A percentile compares a stretch with the other conserved stretches of the same genome.
Evolutionary conservation across 2,888 invertebrate genomes (phyloP).

Genomic region (Andrena hattorfiana): DNA sequence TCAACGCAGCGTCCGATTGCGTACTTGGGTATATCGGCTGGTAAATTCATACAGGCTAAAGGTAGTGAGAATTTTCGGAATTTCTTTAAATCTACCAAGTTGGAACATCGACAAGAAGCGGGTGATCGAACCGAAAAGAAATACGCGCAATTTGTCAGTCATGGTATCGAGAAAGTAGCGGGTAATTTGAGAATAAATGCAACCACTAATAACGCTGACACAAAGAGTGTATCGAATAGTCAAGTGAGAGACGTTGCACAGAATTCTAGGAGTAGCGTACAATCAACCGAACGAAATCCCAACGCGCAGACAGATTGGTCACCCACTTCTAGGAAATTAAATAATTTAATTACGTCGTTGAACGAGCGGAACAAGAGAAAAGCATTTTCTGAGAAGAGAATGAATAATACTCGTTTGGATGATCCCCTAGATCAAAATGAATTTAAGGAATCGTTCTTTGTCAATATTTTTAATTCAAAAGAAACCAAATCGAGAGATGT

Average conservation of each 20-base stretch:
- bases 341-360: conserved; percentile 71
- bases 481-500: conserved; percentile 8
- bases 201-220: neutral
- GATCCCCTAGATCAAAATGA: conserved; percentile 62
- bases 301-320: conserved; percentile 40
- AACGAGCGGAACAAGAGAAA: conserved; percentile 47
- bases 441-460: conserved; percentile 81
- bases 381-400: conserved; percentile 15
- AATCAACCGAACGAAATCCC: conserved; percentile 16
- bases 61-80: conserved; percentile 78
- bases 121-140: conserved; percentile 59
- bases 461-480: conserved; percentile 77
- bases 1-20: conserved; percentile 85
- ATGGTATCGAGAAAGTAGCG: neutral
- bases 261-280: conserved; percentile 1
- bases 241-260: conserved; percentile 4
- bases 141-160: no score
- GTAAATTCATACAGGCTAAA: conserved; percentile 83
- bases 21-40: conserved; percentile 86
- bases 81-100: conserved; percentile 80
- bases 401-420: conserved; percentile 31
- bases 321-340: conserved; percentile 74
- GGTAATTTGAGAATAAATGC: neutral
- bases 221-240: neutral
- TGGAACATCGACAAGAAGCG: conserved; percentile 68